Percentiles rank a stretch among this genome's conserved stretches.
These are phyloP conservation scores for Papilio demoleus DNA, from an alignment of 2,888 invertebrate genomes.

Conservation along the genomic window DNA sequence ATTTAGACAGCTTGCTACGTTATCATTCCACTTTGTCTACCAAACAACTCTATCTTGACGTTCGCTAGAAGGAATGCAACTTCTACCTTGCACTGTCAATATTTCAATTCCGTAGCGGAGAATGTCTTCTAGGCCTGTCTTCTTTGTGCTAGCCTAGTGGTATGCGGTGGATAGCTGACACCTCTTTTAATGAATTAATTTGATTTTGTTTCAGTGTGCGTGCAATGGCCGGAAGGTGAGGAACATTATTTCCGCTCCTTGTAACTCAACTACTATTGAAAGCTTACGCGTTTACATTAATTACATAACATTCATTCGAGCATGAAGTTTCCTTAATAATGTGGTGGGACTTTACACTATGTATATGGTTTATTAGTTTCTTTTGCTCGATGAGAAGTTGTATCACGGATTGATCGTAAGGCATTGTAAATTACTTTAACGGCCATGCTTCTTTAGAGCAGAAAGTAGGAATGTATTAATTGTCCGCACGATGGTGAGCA, in stretches of 20 bases:
- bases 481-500: slow-evolving; percentile 54
- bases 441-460: slow-evolving; percentile 73
- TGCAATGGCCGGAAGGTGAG: slow-evolving; percentile 96
- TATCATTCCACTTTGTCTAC: slow-evolving; percentile 56
- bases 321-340: slow-evolving; percentile 75
- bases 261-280: slow-evolving; percentile 56
- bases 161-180: background rate
- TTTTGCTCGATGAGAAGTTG: slow-evolving; percentile 68
- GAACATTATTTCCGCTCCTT: slow-evolving; percentile 54
- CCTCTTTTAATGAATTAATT: slow-evolving; percentile 43
- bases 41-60: slow-evolving; percentile 57
- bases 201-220: slow-evolving; percentile 91
- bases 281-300: slow-evolving; percentile 76
- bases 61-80: slow-evolving; percentile 74
- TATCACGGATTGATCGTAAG: slow-evolving; percentile 65
- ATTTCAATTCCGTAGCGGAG: slow-evolving; percentile 73
- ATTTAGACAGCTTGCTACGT: slow-evolving; percentile 72
- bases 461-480: slow-evolving; percentile 53
- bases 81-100: slow-evolving; percentile 70
- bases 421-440: slow-evolving; percentile 61
- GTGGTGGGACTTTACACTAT: slow-evolving; percentile 68
- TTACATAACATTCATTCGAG: slow-evolving; percentile 76
- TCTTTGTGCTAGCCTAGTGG: slow-evolving; percentile 62
- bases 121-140: slow-evolving; percentile 73
- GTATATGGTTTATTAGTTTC: slow-evolving; percentile 65